Base-by-base conservation (phyloP, 2,113 vertebrate genomes). In the Pholis gunnellus region DNA sequence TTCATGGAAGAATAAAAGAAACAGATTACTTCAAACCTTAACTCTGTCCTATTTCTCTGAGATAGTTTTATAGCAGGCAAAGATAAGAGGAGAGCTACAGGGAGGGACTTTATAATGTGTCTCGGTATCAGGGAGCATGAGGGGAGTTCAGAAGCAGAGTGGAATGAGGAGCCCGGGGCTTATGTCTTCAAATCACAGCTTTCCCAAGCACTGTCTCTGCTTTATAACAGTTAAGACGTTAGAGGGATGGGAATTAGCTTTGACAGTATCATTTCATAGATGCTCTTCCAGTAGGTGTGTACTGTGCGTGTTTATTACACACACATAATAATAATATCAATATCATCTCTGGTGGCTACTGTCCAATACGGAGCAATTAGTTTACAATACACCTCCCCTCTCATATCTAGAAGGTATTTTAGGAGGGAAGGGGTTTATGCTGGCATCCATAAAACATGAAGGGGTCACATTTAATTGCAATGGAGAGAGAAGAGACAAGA, bases 381-480 rank as follows among this genome's bases (percentile, higher is more conserved):
- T 90, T 86, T 90, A 85, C 84, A 86, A 82, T 87, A 88, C 75
- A 83, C 69, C 72, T 66, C 72, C 50, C 48, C 38, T 81, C 60
- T 88, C 56, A 86, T 92, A 86, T 84, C 89, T 81, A 83, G 69
- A 79, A 64, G 65, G 81, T 83, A 40, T 90, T 88, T 89, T 86
- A 84, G 85, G 87, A 88, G 40, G 84, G 77, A 83, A 66, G 44
- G 83, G 81, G 86, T 90, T 88, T 87, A 89, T 92, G 84, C 84
- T 87, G 90, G 87, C 66, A 94, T 95, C 81, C 93, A 96, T 96
- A 94, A 96, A 96, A 94, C 90, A 96, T 95, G 94, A 79, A 92
- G 87, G 84, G 95, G 94, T 95, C 94, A 94, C 88, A 89, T 94
- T 87, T 93, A 95, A 95, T 95, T 95, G 94, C 87, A 75, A 88